A percentile compares a stretch with the other conserved stretches of the same genome.
Evolutionary conservation across 2,113 vertebrate species (phyloP).

Genomic region (Prionailurus bengalensis): DNA sequence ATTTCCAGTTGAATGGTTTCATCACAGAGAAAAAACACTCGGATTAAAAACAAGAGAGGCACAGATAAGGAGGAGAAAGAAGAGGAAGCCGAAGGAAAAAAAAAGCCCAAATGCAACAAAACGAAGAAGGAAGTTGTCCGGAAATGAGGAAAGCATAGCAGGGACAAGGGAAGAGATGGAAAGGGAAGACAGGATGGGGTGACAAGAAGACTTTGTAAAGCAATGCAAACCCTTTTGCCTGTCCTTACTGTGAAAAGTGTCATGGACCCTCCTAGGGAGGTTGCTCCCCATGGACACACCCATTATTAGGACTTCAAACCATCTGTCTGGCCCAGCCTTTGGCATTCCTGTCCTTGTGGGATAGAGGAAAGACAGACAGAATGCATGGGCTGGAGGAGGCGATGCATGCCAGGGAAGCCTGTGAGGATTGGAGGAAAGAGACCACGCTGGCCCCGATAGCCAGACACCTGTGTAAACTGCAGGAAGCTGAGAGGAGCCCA

Average conservation of each 20-base stretch:
- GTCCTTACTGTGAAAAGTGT: constrained; percentile 7
- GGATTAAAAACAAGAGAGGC: not conserved
- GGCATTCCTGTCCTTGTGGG: constrained; percentile 71
- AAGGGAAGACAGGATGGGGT: constrained; percentile 4
- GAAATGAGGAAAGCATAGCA: constrained; percentile 35
- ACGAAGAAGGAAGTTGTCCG: constrained; percentile 23
- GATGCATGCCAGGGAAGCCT: constrained; percentile 74
- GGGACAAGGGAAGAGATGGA: not conserved
- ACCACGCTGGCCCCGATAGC: constrained; percentile 59
- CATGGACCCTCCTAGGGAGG: not conserved
- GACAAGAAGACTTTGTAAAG: constrained; percentile 5
- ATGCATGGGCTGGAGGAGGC: constrained; percentile 81
- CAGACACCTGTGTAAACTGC: constrained; percentile 84
- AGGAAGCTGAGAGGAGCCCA: constrained; percentile 73
- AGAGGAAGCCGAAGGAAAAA: not conserved
- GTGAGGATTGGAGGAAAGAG: constrained; percentile 69
- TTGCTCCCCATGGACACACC: constrained; percentile 53
- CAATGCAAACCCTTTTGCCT: not conserved
- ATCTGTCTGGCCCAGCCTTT: constrained; percentile 60
- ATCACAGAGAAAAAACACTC: not conserved
- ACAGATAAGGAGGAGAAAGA: not conserved
- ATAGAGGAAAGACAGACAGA: constrained; percentile 76
- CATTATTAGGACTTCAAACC: constrained; percentile 55
- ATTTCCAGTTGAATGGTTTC: not conserved
- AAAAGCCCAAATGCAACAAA: not conserved